phyloP scores from a whole-genome alignment of 2,888 invertebrate genomes.

The Ariolimax columbianus region DNA sequence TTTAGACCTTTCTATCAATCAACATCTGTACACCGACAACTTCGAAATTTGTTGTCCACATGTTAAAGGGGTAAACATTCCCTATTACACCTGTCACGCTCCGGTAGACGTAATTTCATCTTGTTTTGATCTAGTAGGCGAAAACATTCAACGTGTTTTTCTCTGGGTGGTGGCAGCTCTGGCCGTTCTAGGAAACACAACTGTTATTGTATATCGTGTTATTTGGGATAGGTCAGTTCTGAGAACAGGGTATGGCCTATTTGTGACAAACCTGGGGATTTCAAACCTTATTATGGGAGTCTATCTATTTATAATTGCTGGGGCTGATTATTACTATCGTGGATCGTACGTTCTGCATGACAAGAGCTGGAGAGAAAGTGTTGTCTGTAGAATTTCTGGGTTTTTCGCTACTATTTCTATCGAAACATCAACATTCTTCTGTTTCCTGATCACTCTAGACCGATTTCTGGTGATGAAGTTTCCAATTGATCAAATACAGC shows the following conservation, averaged over 20 bases:
- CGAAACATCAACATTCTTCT: conserved; percentile 2
- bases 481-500: background rate
- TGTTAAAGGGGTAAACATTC: background rate
- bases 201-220: background rate
- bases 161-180: background rate
- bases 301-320: no score
- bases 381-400: conserved; percentile 53
- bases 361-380: no score
- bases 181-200: background rate
- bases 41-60: background rate
- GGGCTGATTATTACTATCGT: no score
- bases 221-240: background rate
- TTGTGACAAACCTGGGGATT: conserved; percentile 1
- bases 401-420: background rate
- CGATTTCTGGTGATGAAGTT: conserved; percentile 8
- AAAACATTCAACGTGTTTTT: background rate
- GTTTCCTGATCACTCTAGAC: conserved; percentile 6
- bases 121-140: background rate
- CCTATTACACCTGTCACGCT: background rate
- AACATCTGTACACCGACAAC: no score
- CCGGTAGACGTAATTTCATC: background rate
- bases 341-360: no score
- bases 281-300: no score
- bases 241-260: no score
- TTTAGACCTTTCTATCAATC: no score